Conservation (phyloP, 2,888 invertebrate genomes). For the Ornithoptera priamus region DNA sequence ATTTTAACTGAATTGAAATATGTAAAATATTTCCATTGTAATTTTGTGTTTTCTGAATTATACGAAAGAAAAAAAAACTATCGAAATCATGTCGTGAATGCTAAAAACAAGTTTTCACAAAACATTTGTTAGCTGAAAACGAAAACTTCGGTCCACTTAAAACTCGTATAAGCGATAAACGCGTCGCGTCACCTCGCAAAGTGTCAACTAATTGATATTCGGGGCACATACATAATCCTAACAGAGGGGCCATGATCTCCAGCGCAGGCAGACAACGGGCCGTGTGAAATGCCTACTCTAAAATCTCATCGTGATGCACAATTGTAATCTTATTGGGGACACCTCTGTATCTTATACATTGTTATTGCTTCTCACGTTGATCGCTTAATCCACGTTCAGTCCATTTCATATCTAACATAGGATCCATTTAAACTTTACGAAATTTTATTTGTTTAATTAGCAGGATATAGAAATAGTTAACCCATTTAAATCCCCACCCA, state of each 20-base stretch:
- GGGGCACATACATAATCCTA: conserved; percentile 64
- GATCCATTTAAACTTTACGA: background rate
- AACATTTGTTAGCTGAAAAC: conserved; percentile 7
- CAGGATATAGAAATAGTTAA: too few species aligned
- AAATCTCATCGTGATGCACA: conserved; percentile 43
- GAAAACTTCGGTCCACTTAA: conserved; percentile 15
- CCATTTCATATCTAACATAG: background rate
- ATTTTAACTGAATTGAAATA: background rate
- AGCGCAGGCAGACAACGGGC: conserved; percentile 54
- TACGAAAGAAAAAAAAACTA: too few species aligned
- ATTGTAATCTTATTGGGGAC: conserved; percentile 45
- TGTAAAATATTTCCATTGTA: too few species aligned
- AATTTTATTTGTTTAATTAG: too few species aligned
- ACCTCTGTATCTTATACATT: conserved; percentile 34
- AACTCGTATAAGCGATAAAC: conserved; percentile 26
- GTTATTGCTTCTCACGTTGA: conserved; percentile 14
- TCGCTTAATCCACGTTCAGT: conserved; percentile 11
- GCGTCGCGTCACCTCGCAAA: conserved; percentile 30
- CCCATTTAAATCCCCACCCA: too few species aligned
- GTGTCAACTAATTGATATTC: conserved; percentile 65
- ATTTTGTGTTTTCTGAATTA: too few species aligned
- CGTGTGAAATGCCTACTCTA: conserved; percentile 51
- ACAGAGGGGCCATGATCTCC: conserved; percentile 67
- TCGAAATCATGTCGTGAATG: background rate
- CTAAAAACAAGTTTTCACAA: background rate